phyloP scores from a whole-genome alignment of 2,113 vertebrate species.

The Anoura caudifer region DNA sequence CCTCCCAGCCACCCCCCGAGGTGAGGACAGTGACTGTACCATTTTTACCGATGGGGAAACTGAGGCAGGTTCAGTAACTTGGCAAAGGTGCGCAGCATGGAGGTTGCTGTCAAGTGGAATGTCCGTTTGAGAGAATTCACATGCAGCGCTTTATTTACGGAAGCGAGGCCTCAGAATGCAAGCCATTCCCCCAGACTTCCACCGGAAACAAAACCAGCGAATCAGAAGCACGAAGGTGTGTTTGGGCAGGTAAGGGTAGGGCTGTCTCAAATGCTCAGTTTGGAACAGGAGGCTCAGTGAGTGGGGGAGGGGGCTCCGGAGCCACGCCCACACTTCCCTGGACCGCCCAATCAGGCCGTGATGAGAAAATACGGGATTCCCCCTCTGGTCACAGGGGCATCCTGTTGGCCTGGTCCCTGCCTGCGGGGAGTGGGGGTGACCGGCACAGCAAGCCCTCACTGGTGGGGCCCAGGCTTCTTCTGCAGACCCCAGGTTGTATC shows the following conservation, averaged over 20 bases:
- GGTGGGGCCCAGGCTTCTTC: neutral
- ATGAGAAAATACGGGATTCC: too few species aligned
- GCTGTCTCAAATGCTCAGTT: neutral
- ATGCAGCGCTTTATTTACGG: rapidly evolving
- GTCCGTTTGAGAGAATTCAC: neutral
- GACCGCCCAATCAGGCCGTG: neutral
- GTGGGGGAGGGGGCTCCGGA: neutral
- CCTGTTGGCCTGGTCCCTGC: neutral
- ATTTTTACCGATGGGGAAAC: neutral
- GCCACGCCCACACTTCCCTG: neutral
- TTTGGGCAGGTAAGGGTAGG: neutral
- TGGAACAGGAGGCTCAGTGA: neutral
- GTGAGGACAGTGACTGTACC: neutral
- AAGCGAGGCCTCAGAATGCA: rapidly evolving
- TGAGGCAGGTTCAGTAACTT: neutral
- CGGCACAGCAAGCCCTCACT: neutral
- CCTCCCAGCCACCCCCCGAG: neutral
- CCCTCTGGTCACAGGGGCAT: neutral
- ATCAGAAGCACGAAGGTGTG: rapidly evolving
- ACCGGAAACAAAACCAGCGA: neutral
- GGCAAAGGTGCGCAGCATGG: neutral
- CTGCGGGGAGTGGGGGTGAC: neutral
- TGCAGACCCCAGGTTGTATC: neutral
- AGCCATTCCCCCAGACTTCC: neutral
- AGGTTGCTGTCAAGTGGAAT: neutral